Base-by-base conservation (phyloP, 2,797 vertebrate genomes). In the Amniataba percoides region DNA sequence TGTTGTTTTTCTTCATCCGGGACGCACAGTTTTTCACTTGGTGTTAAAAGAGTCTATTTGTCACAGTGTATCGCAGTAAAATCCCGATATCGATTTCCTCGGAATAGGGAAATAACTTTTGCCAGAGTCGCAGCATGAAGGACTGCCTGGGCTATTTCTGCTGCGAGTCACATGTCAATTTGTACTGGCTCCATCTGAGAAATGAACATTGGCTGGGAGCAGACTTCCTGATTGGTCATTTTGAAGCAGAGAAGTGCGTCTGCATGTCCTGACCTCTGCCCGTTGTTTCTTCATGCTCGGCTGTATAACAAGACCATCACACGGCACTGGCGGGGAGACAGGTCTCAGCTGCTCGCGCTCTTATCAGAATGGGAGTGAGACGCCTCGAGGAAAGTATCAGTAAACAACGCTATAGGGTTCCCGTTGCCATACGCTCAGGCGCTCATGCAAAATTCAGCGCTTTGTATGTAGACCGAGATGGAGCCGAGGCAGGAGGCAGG, bases 381-480 rank as follows among this genome's bases (percentile, higher is more conserved):
- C 94, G 92, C 93, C 96, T 96, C 78, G 68, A 96, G 96, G 94
- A 95, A 95, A 96, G 92, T 95, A 94, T 96, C 96, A 94, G 96
- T 96, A 93, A 97, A 97, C 91, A 93, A 86, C 80, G 83, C 90
- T 86, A 93, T 89, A 91, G 89, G 91, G 89, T 91, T 93, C 87
- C 90, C 60, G 83, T 87, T 82, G 89, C 88, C 84, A 88, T 89
- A 90, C 34, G 82, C 90, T 91, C 91, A 89, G 84, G 77, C 87
- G 36, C 92, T 94, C 93, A 92, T 93, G 86, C 87, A 92, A 93
- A 93, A 94, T 93, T 92, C 90, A 93, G 88, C 76, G 70, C 85
- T 87, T 85, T 87, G 78, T 81, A 85, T 85, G 87, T 84, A 83
- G 86, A 89, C 87, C 12, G 87, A 91, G 88, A 85, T 8, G 19